A percentile compares a stretch with the other conserved stretches of the same genome.
Evolutionary conservation across 2,888 invertebrate genomes (phyloP).

Genomic region (Diogma glabrata): DNA sequence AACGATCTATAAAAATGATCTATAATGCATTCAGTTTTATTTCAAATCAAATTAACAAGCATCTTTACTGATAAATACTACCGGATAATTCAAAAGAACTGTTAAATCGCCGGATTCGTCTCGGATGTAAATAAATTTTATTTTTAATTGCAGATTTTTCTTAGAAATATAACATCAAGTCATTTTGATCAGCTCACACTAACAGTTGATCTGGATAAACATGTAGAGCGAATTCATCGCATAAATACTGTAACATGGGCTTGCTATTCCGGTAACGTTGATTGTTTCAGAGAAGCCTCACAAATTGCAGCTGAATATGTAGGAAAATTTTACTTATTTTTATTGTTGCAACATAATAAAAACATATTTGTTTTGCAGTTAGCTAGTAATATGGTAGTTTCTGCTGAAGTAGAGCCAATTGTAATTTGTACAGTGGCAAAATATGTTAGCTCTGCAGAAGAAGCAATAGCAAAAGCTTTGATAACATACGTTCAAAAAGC

Average conservation of each 20-base stretch:
- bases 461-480: neutral
- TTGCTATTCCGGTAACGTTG: neutral
- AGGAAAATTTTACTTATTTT: neutral
- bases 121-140: neutral
- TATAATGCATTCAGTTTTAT: no score
- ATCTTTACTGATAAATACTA: no score
- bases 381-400: neutral
- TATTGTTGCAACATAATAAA: neutral
- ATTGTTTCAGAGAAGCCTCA: neutral
- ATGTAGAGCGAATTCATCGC: conserved; percentile 1
- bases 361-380: no score
- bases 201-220: neutral
- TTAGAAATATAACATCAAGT: no score
- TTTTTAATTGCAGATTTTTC: no score
- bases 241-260: neutral
- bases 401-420: neutral
- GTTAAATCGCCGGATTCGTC: no score
- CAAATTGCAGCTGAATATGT: neutral
- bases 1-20: no score
- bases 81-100: no score
- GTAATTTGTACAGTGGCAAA: neutral
- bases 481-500: neutral
- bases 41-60: no score
- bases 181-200: neutral
- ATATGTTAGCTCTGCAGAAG: neutral